Evolutionary conservation across 2,888 invertebrate species (phyloP).

Genomic region (Andrena haemorrhoa): DNA sequence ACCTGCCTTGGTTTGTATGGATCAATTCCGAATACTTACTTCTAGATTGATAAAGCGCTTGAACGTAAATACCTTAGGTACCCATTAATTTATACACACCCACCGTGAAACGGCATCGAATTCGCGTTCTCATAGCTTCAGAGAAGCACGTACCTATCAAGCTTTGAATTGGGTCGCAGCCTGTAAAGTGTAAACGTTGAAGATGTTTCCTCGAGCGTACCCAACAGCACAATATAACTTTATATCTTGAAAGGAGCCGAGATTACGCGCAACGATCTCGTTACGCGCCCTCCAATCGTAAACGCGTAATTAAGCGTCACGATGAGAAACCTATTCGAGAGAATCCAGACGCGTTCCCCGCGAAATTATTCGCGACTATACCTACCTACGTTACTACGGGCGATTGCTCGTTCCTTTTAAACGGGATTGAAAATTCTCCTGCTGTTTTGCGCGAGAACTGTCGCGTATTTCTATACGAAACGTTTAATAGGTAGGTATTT

Average conservation of each 20-base stretch:
- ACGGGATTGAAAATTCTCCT: background rate
- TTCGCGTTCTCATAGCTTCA: too few relatives aligned
- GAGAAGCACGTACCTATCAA: background rate
- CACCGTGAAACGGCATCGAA: too few relatives aligned
- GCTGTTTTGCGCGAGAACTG: too few relatives aligned
- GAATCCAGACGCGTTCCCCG: background rate
- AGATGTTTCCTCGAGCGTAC: background rate
- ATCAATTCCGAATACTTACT: too few relatives aligned
- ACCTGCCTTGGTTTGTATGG: too few relatives aligned
- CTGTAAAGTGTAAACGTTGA: background rate
- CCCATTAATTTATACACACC: too few relatives aligned
- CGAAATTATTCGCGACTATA: background rate
- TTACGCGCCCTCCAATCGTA: background rate
- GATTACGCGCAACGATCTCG: background rate
- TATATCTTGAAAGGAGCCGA: conserved; percentile 5
- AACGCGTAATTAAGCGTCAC: conserved; percentile 3
- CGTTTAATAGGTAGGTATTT: too few relatives aligned
- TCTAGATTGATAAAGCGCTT: too few relatives aligned
- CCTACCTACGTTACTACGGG: too few relatives aligned
- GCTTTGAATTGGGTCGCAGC: background rate
- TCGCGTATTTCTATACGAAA: too few relatives aligned
- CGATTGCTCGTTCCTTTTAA: background rate
- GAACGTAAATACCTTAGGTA: too few relatives aligned
- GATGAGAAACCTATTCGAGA: background rate
- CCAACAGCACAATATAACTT: background rate